These are phyloP conservation scores for Excalfactoria chinensis DNA, from an alignment of 2,113 vertebrate species.

Conservation along the genomic window DNA sequence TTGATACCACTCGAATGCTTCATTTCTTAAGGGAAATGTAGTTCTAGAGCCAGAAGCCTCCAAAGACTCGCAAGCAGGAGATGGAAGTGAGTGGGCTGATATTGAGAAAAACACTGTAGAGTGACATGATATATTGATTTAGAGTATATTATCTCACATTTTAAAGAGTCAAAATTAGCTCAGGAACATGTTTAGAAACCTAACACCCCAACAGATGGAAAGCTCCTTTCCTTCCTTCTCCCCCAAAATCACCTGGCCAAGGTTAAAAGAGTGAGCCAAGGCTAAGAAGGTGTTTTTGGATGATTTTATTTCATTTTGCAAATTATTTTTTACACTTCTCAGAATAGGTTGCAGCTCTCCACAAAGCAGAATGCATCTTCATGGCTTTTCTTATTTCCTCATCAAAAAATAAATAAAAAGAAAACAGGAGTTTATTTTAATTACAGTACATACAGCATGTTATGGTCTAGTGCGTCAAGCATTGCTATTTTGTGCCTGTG, in stretches of 20 bases:
- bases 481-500: slow-evolving; percentile 60
- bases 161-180: slow-evolving; percentile 69
- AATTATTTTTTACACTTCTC: slow-evolving; percentile 26
- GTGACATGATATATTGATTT: slow-evolving; percentile 54
- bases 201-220: slow-evolving; percentile 54
- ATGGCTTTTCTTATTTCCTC: slow-evolving; percentile 17
- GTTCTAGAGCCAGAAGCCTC: slow-evolving; percentile 30
- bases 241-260: slow-evolving; percentile 45
- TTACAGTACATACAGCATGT: slow-evolving; percentile 47
- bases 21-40: not conserved
- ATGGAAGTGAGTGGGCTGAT: slow-evolving; percentile 53
- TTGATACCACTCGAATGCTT: not conserved
- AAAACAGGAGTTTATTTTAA: slow-evolving; percentile 59
- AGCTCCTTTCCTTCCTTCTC: slow-evolving; percentile 26
- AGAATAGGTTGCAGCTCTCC: slow-evolving; percentile 24
- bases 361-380: slow-evolving; percentile 9
- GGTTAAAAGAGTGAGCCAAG: slow-evolving; percentile 25
- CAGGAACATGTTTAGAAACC: slow-evolving; percentile 48
- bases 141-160: slow-evolving; percentile 63
- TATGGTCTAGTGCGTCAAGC: slow-evolving; percentile 57
- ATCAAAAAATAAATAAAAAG: not conserved
- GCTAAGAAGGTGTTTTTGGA: slow-evolving; percentile 30
- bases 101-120: slow-evolving; percentile 65
- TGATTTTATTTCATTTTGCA: slow-evolving; percentile 2
- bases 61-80: slow-evolving; percentile 26